A percentile compares a stretch with the other conserved stretches of the same genome.
These are phyloP conservation scores for Emydocephalus ijimae DNA, from an alignment of 2,113 vertebrate genomes.

Conservation along the genomic window DNA sequence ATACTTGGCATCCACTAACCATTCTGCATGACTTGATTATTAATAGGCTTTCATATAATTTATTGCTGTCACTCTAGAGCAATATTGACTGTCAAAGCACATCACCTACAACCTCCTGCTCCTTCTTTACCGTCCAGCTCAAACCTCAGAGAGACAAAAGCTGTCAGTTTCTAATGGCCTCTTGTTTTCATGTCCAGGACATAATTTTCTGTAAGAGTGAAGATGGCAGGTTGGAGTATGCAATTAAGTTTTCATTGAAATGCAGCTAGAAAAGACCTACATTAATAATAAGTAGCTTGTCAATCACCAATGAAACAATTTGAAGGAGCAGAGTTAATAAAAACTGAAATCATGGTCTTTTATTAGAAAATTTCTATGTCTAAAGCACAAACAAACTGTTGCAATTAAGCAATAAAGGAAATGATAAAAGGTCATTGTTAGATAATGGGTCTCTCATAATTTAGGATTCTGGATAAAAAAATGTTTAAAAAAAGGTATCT, in stretches of 20 bases:
- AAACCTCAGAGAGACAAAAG: background rate
- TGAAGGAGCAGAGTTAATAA: background rate
- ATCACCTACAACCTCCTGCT: background rate
- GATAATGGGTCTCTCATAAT: background rate
- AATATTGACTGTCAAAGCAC: slow-evolving; percentile 2
- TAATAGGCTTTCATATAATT: slow-evolving; percentile 18
- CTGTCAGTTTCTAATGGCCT: slow-evolving; percentile 13
- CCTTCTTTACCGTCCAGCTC: background rate
- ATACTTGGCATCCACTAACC: background rate
- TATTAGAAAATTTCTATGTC: background rate
- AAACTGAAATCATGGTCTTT: background rate
- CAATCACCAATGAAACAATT: slow-evolving; percentile 27
- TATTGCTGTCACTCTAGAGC: slow-evolving; percentile 1
- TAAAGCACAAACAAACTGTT: slow-evolving; percentile 10
- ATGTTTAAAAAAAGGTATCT: background rate
- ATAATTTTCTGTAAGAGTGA: background rate
- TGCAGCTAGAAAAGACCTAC: slow-evolving; percentile 1
- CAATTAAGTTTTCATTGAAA: slow-evolving; percentile 38
- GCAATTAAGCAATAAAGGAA: slow-evolving; percentile 9
- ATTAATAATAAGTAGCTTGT: slow-evolving; percentile 26
- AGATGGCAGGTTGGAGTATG: background rate
- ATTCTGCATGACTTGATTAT: slow-evolving; percentile 3
- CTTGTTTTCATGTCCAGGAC: slow-evolving; percentile 24
- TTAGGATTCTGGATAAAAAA: background rate
- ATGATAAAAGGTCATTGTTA: background rate